Base-by-base conservation (phyloP, 2,797 vertebrate genomes). In the Valencia hispanica region DNA sequence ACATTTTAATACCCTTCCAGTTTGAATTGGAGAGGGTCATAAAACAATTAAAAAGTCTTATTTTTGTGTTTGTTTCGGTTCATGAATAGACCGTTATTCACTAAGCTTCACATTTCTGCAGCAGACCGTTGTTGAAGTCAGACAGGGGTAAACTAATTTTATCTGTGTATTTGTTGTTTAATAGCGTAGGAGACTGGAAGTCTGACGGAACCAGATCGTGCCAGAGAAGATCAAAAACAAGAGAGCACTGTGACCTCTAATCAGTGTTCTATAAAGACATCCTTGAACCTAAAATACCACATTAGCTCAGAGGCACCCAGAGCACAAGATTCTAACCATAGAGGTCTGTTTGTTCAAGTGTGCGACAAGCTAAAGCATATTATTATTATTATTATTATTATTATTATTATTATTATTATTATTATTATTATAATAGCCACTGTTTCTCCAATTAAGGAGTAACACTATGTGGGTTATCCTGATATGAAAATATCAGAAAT, bases 1-100 rank as follows among this genome's bases (percentile, higher is more conserved):
- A 34, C 3, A 4, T 48, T 83, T 72, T 8, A 5, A 73, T 65
- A 39, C 0, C 32, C 61, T 78, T 83, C 70, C 79, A 7, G 22
- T 27, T 3, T 55, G 30, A 41, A 22, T 2, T 43, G n/a, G 25
- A 72, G 66, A 11, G 30, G 48, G 73, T 57, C 72, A 80, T 65
- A 71, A 53, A 77, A 50, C 82, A 76, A 72, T 47, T 55, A 4
- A 8, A 17, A 22, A 65, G 34, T 32, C 22, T 7, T 9, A 3
- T 20, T 61, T 34, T 34, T 20, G 34, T 8, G 34, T 25, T 22
- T 11, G 32, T 36, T 18, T n/a, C n/a, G n/a, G n/a, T n/a, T n/a
- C n/a, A n/a, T n/a, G n/a, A n/a, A n/a, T n/a, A 25, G 17, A 51
- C 8, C 50, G 22, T 51, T 20, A 22, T 65, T 65, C 7, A 65